phyloP scores from a whole-genome alignment of 2,888 invertebrate species.

The Timandra comae region DNA sequence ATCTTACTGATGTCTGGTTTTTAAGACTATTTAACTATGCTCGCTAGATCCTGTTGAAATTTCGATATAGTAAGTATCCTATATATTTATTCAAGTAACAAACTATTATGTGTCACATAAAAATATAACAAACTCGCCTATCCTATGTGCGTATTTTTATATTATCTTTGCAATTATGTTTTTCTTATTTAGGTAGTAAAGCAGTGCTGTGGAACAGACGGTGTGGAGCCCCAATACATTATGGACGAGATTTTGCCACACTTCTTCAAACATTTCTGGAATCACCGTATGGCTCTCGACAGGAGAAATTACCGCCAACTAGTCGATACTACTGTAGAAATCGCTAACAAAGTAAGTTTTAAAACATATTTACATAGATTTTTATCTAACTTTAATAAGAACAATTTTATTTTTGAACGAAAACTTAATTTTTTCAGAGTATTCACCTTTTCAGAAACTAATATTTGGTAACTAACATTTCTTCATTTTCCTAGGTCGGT shows the following conservation, averaged over 20 bases:
- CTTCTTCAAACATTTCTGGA: slow-evolving; percentile 99
- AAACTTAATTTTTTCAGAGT: background rate
- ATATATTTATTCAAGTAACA: no score
- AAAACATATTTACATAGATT: background rate
- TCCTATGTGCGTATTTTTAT: no score
- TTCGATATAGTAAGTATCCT: no score
- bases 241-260: slow-evolving; percentile 99
- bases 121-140: no score
- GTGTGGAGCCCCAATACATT: slow-evolving; percentile 99
- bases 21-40: no score
- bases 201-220: slow-evolving; percentile 99
- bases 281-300: slow-evolving; percentile 99
- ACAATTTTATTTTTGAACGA: no score
- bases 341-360: slow-evolving; percentile 92
- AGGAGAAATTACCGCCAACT: slow-evolving; percentile 97
- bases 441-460: slow-evolving; percentile 5
- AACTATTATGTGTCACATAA: no score
- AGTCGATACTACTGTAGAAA: slow-evolving; percentile 99
- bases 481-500: no score
- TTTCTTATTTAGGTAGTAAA: slow-evolving; percentile 87
- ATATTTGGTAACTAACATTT: no score
- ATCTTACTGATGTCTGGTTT: no score
- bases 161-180: background rate
- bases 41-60: no score
- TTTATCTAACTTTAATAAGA: background rate